These are phyloP conservation scores for Coptodon bakossiorum DNA, from an alignment of 2,113 vertebrate genomes.

Conservation along the genomic window DNA sequence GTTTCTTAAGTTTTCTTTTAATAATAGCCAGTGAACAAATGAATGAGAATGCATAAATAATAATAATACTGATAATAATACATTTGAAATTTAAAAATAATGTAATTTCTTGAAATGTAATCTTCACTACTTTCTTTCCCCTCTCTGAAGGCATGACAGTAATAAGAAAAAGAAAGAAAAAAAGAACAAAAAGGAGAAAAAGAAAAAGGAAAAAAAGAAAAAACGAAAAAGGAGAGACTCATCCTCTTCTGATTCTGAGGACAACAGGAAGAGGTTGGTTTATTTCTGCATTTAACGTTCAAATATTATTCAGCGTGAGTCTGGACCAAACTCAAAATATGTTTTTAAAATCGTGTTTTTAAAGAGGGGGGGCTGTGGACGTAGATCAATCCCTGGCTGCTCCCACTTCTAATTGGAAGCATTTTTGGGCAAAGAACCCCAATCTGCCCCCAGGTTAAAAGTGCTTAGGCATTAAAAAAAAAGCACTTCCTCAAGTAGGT, in stretches of 20 bases:
- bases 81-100: background rate
- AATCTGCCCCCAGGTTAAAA: background rate
- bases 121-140: background rate
- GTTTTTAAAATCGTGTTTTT: background rate
- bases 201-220: constrained; percentile 81
- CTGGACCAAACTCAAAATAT: background rate
- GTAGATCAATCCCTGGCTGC: background rate
- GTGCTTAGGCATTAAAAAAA: background rate
- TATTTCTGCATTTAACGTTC: background rate
- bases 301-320: background rate
- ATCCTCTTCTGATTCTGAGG: constrained; percentile 45
- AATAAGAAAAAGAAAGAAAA: constrained; percentile 79
- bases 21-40: background rate
- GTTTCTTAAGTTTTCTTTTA: background rate
- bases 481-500: background rate
- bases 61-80: background rate
- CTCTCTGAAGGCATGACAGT: constrained; percentile 20
- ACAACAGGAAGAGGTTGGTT: constrained; percentile 67
- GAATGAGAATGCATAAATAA: background rate
- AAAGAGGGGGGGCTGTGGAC: background rate
- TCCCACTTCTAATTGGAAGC: background rate
- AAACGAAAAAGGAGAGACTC: constrained; percentile 67
- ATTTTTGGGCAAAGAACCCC: background rate
- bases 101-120: background rate
- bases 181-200: constrained; percentile 78